Evolutionary conservation across 1,140 invertebrate genomes (phyloP), one percentile per base, ranked within the genome.

Genomic region (Neodiprion fabricii): DNA sequence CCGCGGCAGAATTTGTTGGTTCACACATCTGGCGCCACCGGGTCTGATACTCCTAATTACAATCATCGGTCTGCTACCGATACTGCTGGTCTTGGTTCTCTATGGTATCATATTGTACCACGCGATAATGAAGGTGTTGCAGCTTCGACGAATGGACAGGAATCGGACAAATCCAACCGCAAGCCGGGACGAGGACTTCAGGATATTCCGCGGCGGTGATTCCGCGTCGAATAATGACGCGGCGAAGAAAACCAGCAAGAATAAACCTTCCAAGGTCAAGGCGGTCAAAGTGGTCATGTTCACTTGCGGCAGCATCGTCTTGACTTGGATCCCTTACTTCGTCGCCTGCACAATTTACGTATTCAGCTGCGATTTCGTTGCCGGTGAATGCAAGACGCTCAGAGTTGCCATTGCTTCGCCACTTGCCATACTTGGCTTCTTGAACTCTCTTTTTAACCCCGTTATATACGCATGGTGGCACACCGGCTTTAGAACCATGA

Each of bases 381-480:
- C 78, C 7, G 87, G 87, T 70, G 78, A 84, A 10, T 91, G 90
- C 79, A 80, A 89, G 70, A 76, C 84, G 4, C 76, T 91, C 7
- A 82, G 83, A 72, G 79, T 86, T 49, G 78, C 90, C 49, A 82
- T 92, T 0, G 86, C 86, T 1, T 89, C 90, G 77, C 91, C 90
- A 5, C 74, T 91, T 40, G 87, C 89, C 9, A 87, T 90, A 23
- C 82, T 92, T 47, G 91, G 91, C 14, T 93, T 93, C 82, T 83
- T 90, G 12, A 94, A 94, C 80, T 92, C 91, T 75, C 85, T 93
- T 17, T 83, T 94, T 40, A 94, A 94, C 85, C 93, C 93, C 9
- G 86, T 94, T 67, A 93, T 94, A 74, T 94, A 94, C 80, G 92
- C 92, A 1, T 91, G 92, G 88, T 94, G 93, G 89, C 92, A 93